These are phyloP conservation scores for Conger conger DNA, from an alignment of 2,113 vertebrate species.

Conservation along the genomic window DNA sequence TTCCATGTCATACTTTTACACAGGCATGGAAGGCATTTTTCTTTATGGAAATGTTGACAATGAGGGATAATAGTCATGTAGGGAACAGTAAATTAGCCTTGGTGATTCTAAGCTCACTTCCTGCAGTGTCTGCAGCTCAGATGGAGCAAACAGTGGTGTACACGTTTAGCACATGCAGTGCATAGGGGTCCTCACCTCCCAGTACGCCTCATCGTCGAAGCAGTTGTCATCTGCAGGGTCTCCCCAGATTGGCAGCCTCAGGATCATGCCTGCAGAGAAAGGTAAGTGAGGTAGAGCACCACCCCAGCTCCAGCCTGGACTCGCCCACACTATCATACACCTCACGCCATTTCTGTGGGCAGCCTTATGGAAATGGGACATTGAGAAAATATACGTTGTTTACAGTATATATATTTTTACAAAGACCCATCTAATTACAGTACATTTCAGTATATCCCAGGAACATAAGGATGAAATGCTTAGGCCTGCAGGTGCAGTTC, in stretches of 20 bases:
- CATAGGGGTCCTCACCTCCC: conserved; percentile 81
- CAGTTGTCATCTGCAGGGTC: conserved; percentile 85
- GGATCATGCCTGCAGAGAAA: conserved; percentile 73
- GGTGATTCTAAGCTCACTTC: too few species aligned
- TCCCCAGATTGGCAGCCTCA: conserved; percentile 90
- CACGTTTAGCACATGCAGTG: not conserved
- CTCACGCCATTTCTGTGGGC: too few species aligned
- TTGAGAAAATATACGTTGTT: too few species aligned
- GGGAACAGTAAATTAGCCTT: too few species aligned
- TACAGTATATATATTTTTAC: too few species aligned
- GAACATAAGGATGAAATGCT: too few species aligned
- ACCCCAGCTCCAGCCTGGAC: too few species aligned
- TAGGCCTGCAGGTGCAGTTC: not conserved
- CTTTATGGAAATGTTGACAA: not conserved
- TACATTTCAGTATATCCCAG: too few species aligned
- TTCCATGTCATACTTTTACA: not conserved
- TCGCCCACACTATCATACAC: too few species aligned
- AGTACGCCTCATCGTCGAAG: conserved; percentile 87
- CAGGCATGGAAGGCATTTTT: not conserved
- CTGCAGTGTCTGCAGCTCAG: too few species aligned
- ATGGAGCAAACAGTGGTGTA: not conserved
- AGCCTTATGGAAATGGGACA: too few species aligned
- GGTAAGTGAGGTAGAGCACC: not conserved
- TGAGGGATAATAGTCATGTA: not conserved
- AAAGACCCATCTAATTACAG: too few species aligned